Base-by-base conservation (phyloP, 1,140 invertebrate species). In the Zaprionus lachaisei region DNA sequence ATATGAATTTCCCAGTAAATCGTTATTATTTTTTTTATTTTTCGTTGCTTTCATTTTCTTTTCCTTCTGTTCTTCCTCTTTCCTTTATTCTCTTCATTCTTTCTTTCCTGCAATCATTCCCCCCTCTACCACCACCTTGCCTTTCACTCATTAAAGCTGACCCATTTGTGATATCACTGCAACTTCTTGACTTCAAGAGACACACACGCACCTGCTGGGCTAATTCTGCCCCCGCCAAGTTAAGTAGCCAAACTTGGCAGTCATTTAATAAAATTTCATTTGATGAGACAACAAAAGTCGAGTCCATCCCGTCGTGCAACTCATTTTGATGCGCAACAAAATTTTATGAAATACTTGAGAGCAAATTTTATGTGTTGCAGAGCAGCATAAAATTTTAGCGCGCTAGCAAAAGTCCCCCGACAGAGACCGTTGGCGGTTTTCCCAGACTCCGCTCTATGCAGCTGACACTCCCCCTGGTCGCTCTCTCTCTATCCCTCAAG, bases 181-280 rank as follows among this genome's bases (percentile, higher is more conserved):
- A 22, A 22, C 7, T 49, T 22, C 20, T 24, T 41, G 22, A 20
- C 38, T 80, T 83, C 51, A 61, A 69, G 37, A 14, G 64, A 20
- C 44, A 47, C 44, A 72, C 49, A 57, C 47, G 28, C 28, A 31
- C 28, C 55, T n/a, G 28, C 17, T 56, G 49, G 38, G 66, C 77
- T 81, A 83, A 87, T 83, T 85, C 83, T 71, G 65, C 38, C 2
- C 4, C 24, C 54, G 62, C 62, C 28, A 75, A 74, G 64, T 66
- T 63, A 72, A 79, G 72, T 67, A 76, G 75, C 68, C 67, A 76
- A 80, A 78, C 70, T 83, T 89, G 77, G 73, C 61, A 72, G 81
- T 83, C 83, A 71, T 89, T 87, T 87, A 89, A 89, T 89, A 83
- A 89, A 87, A 87, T 87, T 89, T 84, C 71, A 89, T 87, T 83